A percentile compares a stretch with the other conserved stretches of the same genome.
Evolutionary conservation across 2,113 vertebrate species (phyloP).

Genomic region (Malurus elegans): DNA sequence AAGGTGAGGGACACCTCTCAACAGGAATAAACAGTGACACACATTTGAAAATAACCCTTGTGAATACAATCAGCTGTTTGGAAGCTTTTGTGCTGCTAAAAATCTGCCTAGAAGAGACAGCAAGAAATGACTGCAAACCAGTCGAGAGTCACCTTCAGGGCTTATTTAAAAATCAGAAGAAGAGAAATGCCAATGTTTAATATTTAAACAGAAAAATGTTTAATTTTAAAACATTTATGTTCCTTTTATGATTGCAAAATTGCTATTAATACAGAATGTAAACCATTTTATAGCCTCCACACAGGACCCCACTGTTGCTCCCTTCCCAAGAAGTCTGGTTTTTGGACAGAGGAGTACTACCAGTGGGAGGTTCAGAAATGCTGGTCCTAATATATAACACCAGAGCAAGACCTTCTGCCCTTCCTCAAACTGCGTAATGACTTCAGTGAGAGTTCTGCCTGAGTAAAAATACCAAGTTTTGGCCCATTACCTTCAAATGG

Average conservation of each 20-base stretch:
- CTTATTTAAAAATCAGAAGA: constrained; percentile 44
- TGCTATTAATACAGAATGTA: constrained; percentile 36
- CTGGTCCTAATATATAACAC: background rate
- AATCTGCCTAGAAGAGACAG: background rate
- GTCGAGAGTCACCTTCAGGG: background rate
- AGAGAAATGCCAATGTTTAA: constrained; percentile 52
- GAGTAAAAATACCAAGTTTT: constrained; percentile 12
- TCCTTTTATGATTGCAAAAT: constrained; percentile 58
- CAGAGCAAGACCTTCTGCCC: background rate
- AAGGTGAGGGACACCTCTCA: constrained; percentile 29
- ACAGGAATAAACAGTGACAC: background rate
- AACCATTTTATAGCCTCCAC: constrained; percentile 31
- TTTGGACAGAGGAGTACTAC: background rate
- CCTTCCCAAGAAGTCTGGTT: background rate
- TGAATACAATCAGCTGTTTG: background rate
- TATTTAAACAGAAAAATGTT: constrained; percentile 50
- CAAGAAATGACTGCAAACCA: constrained; percentile 39
- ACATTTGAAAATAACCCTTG: constrained; percentile 40
- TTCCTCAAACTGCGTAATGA: background rate
- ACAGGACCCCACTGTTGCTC: background rate
- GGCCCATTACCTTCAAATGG: constrained; percentile 43
- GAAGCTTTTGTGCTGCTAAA: constrained; percentile 20
- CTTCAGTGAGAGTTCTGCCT: constrained; percentile 11
- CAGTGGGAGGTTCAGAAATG: background rate
- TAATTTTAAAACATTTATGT: constrained; percentile 50